Evolutionary conservation across 2,113 vertebrate genomes (phyloP), one percentile per base, ranked within the genome.

Genomic region (Heloderma charlesbogerti): DNA sequence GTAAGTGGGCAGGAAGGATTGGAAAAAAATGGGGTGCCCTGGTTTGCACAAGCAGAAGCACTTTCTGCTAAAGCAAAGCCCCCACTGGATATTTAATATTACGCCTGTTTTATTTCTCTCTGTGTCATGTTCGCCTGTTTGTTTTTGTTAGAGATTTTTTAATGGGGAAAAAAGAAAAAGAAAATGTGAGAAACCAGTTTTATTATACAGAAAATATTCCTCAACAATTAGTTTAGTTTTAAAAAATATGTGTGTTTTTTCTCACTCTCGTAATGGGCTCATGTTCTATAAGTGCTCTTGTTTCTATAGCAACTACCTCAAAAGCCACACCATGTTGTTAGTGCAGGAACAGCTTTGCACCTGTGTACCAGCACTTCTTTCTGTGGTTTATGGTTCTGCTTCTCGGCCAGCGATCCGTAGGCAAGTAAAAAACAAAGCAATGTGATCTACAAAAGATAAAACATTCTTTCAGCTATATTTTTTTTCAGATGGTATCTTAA

Each of bases 191-290:
- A 90, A 97, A 97, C 57, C 94, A 96, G 7, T 84, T 90, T 67
- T 57, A 93, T 94, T 97, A 93, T 91, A 91, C 94, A 96, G 92
- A 95, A 96, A 95, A 97, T 97, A 95, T 81, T 95, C 95, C 94
- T 92, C 95, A 94, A 96, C 96, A 97, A 97, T 96, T 95, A 97
- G 93, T 90, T 97, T 93, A 89, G 90, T 97, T 97, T 96, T 97
- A 95, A 45, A 45, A 97, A 97, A 96, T 95, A 92, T 93, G 94
- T 93, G 95, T 97, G 15, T 13, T 0, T 34, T 4, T 8, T 12
- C 22, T 22, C 37, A 1, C 51, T 96, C 86, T 96, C 94, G 94
- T 97, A 97, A 97, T 96, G 94, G 95, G 94, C 96, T 97, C 97
- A 96, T 94, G 93, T 93, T 97, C 96, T 96, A 95, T 96, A 97